Evolutionary conservation across 2,113 vertebrate species (phyloP).

Genomic region (Ailuropoda melanoleuca): DNA sequence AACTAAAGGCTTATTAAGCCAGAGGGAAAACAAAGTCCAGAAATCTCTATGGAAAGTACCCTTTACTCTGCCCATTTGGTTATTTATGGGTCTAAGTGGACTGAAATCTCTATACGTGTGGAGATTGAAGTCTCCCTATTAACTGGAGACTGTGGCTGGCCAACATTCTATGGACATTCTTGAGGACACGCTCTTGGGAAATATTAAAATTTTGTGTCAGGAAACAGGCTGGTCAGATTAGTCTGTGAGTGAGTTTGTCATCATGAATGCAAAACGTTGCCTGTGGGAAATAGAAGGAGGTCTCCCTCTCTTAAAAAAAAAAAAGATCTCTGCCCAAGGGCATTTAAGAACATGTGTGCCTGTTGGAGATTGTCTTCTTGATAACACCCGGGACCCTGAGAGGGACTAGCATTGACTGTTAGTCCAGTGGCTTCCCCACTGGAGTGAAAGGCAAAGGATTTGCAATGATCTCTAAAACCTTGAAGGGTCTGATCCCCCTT

Average conservation of each 20-base stretch:
- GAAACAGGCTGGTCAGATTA: neutral
- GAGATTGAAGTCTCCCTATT: neutral
- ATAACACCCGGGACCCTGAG: neutral
- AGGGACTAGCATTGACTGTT: neutral
- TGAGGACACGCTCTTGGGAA: neutral
- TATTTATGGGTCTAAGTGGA: neutral
- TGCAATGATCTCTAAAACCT: neutral
- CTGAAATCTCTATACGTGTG: neutral
- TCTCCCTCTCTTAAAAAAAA: neutral
- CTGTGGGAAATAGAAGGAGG: neutral
- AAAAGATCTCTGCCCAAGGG: neutral
- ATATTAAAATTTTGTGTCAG: neutral
- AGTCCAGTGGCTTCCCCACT: neutral
- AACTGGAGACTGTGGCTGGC: accelerated
- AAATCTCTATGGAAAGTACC: neutral
- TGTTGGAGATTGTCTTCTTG: neutral
- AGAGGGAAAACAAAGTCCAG: neutral
- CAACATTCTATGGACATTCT: neutral
- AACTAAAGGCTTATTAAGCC: neutral
- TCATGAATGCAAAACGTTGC: neutral
- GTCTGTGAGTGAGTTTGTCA: neutral
- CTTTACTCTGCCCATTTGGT: neutral
- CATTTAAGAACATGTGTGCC: neutral
- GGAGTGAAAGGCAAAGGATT: neutral
- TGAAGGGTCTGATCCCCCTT: neutral